Evolutionary conservation across 2,797 vertebrate species (phyloP).

Genomic region (Kryptopterus vitreolus): DNA sequence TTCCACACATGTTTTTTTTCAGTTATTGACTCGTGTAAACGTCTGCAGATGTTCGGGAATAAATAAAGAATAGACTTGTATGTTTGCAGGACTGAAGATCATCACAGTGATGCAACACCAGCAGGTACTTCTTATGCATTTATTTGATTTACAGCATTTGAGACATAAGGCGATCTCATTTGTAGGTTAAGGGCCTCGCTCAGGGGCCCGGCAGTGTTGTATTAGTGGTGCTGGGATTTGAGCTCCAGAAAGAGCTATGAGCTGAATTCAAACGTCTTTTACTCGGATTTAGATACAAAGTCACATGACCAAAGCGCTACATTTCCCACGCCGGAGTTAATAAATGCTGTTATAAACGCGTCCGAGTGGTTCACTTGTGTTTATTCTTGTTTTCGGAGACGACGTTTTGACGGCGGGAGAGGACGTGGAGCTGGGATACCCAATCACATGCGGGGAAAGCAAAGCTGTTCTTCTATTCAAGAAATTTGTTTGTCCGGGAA

Average conservation of each 20-base stretch:
- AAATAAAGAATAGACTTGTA: too few species aligned
- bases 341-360: too few species aligned
- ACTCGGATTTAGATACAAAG: too few species aligned
- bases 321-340: too few species aligned
- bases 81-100: slow-evolving; percentile 80
- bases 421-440: slow-evolving; percentile 87
- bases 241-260: too few species aligned
- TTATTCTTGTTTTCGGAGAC: slow-evolving; percentile 56
- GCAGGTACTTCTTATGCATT: slow-evolving; percentile 66
- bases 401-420: slow-evolving; percentile 62
- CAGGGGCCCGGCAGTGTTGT: too few species aligned
- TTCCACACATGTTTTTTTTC: not conserved
- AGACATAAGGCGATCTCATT: too few species aligned
- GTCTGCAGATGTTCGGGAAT: not conserved
- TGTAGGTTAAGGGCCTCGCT: too few species aligned
- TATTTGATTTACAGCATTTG: too few species aligned
- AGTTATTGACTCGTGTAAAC: not conserved
- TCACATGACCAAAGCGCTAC: too few species aligned
- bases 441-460: slow-evolving; percentile 95
- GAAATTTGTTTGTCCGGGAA: slow-evolving; percentile 98
- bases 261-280: too few species aligned
- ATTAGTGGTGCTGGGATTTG: too few species aligned
- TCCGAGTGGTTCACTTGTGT: not conserved
- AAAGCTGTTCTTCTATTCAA: slow-evolving; percentile 95
- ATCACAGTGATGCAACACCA: slow-evolving; percentile 80